Conservation (phyloP, 2,797 vertebrate species). For the Sebastes diaconus region DNA sequence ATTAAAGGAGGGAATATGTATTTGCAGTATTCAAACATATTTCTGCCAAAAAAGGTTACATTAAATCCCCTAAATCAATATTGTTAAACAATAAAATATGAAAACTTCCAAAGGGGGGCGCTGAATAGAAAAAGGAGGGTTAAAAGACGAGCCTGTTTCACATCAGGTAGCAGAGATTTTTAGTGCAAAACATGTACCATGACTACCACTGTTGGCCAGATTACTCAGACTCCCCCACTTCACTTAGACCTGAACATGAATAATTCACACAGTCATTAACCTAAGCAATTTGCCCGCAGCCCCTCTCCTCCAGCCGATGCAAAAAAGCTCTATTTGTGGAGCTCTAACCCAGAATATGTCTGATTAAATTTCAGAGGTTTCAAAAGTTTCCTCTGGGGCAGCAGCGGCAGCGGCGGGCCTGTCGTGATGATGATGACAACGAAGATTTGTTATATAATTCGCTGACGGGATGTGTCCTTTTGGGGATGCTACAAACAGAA, state of each 20-base stretch:
- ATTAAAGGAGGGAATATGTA: neutral
- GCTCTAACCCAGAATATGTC: slow-evolving; percentile 47
- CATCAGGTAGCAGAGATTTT: slow-evolving; percentile 18
- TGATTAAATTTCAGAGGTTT: slow-evolving; percentile 62
- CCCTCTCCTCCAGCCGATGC: slow-evolving; percentile 40
- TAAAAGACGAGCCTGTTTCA: neutral
- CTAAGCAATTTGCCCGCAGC: slow-evolving; percentile 65
- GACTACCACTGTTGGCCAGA: slow-evolving; percentile 34
- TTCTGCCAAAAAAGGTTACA: neutral
- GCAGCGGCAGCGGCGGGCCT: neutral
- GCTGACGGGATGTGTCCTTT: slow-evolving; percentile 11
- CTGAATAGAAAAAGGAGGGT: neutral
- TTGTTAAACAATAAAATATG: neutral
- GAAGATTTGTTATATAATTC: slow-evolving; percentile 57
- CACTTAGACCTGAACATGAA: slow-evolving; percentile 65
- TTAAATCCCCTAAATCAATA: neutral
- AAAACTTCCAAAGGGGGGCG: neutral
- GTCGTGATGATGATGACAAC: slow-evolving; percentile 47
- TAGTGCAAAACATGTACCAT: slow-evolving; percentile 1
- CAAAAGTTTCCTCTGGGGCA: slow-evolving; percentile 45
- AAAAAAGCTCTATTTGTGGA: slow-evolving; percentile 60
- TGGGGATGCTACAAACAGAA: slow-evolving; percentile 23
- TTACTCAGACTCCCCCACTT: slow-evolving; percentile 59
- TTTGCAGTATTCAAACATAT: neutral
- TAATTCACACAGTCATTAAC: slow-evolving; percentile 77